Evolutionary conservation across 2,888 invertebrate genomes (phyloP), one percentile per base, ranked within the genome.

Genomic region (Dorcus hopei): DNA sequence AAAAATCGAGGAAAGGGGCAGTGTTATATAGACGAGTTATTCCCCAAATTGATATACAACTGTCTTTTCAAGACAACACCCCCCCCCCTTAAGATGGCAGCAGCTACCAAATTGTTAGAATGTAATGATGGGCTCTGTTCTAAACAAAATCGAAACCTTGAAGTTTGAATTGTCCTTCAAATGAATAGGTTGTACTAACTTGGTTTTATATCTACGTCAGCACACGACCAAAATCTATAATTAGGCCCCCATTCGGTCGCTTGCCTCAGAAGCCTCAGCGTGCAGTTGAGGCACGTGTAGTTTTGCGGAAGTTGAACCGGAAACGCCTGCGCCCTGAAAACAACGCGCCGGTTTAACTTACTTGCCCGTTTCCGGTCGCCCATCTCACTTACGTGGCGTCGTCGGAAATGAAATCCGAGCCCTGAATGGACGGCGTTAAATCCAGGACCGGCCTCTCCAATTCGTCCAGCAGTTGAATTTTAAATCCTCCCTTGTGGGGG

Each of bases 141-240:
- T 26, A 33, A 33, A 33, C 7, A 33, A 33, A 33, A 33, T 33
- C 26, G 26, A 33, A 33, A 5, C 26, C 26, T 33, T 3, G 26
- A 33, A 33, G 26, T 6, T 6, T 33, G 14, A 14, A 33, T 33
- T 5, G 26, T 33, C 26, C 6, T 33, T 33, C 26, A 7, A 33
- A 33, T 33, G 26, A 7, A 33, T 6, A 33, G 14, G 7, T 33
- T 7, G 26, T 33, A 33, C 83, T 81, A 67, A 85, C 86, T 81
- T n/a, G 78, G 76, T 62, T 85, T 80, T 60, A 97, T 91, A 72
- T 95, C 93, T 54, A 97, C 90, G 78, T 97, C 97, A 2, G 96
- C 91, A 74, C 97, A 97, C 0, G 95, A 95, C 94, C 95, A 96
- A 82, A 97, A 97, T 62, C 89, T 81, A 79, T 96, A 97, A 69